Evolutionary conservation across 2,797 vertebrate species (phyloP), one percentile per base, ranked within the genome.

Genomic region (Gambelia wislizenii): DNA sequence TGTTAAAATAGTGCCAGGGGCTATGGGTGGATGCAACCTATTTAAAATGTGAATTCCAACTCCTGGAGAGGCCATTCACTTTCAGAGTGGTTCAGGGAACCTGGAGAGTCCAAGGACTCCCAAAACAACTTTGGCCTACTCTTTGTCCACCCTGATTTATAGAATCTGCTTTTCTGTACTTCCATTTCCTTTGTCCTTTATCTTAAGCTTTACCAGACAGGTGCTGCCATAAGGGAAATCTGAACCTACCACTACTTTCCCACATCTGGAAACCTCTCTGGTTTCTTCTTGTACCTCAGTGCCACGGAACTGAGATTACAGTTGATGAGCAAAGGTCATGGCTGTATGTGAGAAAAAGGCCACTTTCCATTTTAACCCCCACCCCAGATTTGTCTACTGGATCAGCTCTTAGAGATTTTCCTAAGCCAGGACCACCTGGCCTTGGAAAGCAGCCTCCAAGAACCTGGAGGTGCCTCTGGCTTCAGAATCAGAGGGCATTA

Each of bases 381-480:
- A 0, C 2, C 8, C 30, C 54, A 76, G 39, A 54, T 78, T 78
- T 84, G 49, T 78, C 27, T 78, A n/a, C 27, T 76, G 72, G 72
- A 84, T 52, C 84, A 84, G 47, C 36, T 56, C 18, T 5, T 12
- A 69, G 25, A 70, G 49, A 54, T 44, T 74, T 88, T 75, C 5
- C 52, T 36, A 39, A 83, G n/a, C n/a, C 72, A 10, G 70, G 76
- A 44, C 69, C 80, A 82, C 80, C 87, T 83, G 77, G n/a, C 33
- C 2, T 22, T 22, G 33, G 64, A 87, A 81, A 72, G 36, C 54
- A 0, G 59, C 25, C 49, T 83, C 33, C 72, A 39, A 49, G 16
- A 39, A n/a, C 33, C 54, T 70, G 64, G 61, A 56, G 47, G n/a
- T 78, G 42, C 33, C 33, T 85, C 64, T 79, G 52, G 76, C 39